Percentiles rank a stretch among this genome's conserved stretches.
These are phyloP conservation scores for Rotaria socialis DNA, from an alignment of 2,888 invertebrate genomes.

Conservation along the genomic window DNA sequence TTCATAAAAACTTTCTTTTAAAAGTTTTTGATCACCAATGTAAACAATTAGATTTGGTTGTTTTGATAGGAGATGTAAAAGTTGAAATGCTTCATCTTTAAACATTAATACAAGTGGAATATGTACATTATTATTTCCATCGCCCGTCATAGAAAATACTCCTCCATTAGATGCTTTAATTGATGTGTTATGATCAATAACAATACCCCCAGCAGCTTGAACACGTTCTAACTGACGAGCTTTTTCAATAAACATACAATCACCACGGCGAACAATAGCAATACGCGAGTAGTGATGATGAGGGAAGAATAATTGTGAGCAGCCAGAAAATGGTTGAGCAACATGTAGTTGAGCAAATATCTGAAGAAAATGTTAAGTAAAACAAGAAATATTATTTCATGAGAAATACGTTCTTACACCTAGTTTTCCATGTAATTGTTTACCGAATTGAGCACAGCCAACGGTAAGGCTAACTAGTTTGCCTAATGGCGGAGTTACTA, in stretches of 20 bases:
- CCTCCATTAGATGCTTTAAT: slow-evolving; percentile 73
- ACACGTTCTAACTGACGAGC: slow-evolving; percentile 75
- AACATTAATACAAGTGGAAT: slow-evolving; percentile 44
- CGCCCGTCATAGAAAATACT: slow-evolving; percentile 43
- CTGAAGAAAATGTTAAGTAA: slow-evolving; percentile 50
- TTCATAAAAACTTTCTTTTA: slow-evolving; percentile 22
- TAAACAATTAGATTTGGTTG: slow-evolving; percentile 1
- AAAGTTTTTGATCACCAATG: not conserved
- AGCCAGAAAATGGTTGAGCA: slow-evolving; percentile 70
- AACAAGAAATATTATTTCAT: too few relatives aligned
- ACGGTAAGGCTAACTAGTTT: slow-evolving; percentile 66
- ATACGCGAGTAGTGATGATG: slow-evolving; percentile 61
- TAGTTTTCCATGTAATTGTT: slow-evolving; percentile 67
- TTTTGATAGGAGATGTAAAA: slow-evolving; percentile 8
- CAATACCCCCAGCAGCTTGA: slow-evolving; percentile 78
- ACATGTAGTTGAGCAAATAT: slow-evolving; percentile 68
- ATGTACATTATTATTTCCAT: slow-evolving; percentile 39
- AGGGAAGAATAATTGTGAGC: slow-evolving; percentile 64
- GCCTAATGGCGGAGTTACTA: slow-evolving; percentile 60
- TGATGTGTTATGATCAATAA: slow-evolving; percentile 71
- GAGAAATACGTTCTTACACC: slow-evolving; percentile 54
- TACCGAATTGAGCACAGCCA: slow-evolving; percentile 85
- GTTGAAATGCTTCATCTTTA: slow-evolving; percentile 38
- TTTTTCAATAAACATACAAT: slow-evolving; percentile 92
- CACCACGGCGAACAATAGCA: slow-evolving; percentile 79